Conservation (phyloP, 2,888 invertebrate genomes). For the Abrostola triplasia region DNA sequence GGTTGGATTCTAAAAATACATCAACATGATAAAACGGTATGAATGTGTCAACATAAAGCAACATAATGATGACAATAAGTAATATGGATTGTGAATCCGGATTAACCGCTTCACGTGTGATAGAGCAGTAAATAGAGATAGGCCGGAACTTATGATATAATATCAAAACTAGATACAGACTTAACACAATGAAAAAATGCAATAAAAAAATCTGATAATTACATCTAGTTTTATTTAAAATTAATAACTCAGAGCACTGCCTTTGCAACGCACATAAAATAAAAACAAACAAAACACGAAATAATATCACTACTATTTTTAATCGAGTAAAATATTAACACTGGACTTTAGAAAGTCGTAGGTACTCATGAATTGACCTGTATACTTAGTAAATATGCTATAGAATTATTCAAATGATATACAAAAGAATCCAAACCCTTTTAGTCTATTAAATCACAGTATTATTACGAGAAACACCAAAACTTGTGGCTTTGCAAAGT, state of each 20-base stretch:
- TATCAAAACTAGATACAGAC: conserved; percentile 51
- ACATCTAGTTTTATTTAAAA: conserved; percentile 2
- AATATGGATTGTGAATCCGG: conserved; percentile 77
- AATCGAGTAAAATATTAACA: conserved; percentile 45
- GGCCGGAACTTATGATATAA: conserved; percentile 52
- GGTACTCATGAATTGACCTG: conserved; percentile 57
- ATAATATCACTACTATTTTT: conserved; percentile 36
- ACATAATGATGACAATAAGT: conserved; percentile 80
- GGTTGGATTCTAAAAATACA: conserved; percentile 84
- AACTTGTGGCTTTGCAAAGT: conserved; percentile 57
- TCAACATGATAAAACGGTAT: conserved; percentile 83
- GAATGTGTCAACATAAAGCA: conserved; percentile 81
- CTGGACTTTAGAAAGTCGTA: conserved; percentile 64
- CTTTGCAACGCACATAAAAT: conserved; percentile 3
- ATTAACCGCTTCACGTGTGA: conserved; percentile 71
- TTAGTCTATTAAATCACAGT: conserved; percentile 26
- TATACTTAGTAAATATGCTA: conserved; percentile 33
- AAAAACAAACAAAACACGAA: conserved; percentile 16
- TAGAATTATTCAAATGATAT: conserved; percentile 24
- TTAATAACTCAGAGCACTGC: neutral
- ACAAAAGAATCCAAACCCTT: conserved; percentile 38
- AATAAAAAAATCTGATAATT: conserved; percentile 14
- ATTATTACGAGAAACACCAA: conserved; percentile 47
- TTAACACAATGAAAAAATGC: conserved; percentile 35
- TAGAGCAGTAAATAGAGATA: conserved; percentile 54